A percentile compares a stretch with the other conserved stretches of the same genome.
These are phyloP conservation scores for Cenopis cana DNA, from an alignment of 2,888 invertebrate species.

Conservation along the genomic window DNA sequence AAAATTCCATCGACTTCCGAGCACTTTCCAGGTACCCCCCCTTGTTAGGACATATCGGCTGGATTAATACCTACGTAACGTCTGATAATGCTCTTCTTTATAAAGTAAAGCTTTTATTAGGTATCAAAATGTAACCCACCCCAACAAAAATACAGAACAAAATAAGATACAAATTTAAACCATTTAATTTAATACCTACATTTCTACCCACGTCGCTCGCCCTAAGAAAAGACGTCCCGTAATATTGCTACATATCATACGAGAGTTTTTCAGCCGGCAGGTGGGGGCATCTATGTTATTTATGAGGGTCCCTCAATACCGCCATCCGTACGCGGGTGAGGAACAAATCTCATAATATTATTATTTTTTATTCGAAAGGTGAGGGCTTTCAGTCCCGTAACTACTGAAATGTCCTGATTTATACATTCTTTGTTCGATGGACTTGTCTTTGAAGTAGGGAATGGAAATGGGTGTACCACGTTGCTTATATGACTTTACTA, in stretches of 20 bases:
- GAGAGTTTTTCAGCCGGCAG: conserved; percentile 61
- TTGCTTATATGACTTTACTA: conserved; percentile 2
- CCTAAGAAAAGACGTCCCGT: conserved; percentile 43
- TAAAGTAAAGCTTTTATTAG: no score
- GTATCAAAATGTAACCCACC: background rate
- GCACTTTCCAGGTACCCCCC: no score
- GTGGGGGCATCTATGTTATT: conserved; percentile 66
- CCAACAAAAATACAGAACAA: background rate
- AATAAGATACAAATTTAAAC: conserved; percentile 12
- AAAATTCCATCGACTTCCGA: no score
- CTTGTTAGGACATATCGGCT: no score
- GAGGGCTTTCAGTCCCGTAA: conserved; percentile 32
- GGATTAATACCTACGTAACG: no score
- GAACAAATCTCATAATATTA: conserved; percentile 45
- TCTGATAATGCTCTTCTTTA: no score
- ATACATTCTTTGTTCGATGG: conserved; percentile 41
- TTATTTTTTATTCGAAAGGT: conserved; percentile 44
- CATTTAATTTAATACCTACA: conserved; percentile 22
- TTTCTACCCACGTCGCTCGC: conserved; percentile 25
- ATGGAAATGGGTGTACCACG: conserved; percentile 2
- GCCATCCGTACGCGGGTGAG: conserved; percentile 44
- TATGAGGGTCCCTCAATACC: conserved; percentile 63
- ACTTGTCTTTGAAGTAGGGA: conserved; percentile 29
- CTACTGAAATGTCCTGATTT: conserved; percentile 41
- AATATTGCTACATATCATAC: conserved; percentile 58